Evolutionary conservation across 2,888 invertebrate species (phyloP), one percentile per base, ranked within the genome.

Genomic region (Heteropelma amictum): DNA sequence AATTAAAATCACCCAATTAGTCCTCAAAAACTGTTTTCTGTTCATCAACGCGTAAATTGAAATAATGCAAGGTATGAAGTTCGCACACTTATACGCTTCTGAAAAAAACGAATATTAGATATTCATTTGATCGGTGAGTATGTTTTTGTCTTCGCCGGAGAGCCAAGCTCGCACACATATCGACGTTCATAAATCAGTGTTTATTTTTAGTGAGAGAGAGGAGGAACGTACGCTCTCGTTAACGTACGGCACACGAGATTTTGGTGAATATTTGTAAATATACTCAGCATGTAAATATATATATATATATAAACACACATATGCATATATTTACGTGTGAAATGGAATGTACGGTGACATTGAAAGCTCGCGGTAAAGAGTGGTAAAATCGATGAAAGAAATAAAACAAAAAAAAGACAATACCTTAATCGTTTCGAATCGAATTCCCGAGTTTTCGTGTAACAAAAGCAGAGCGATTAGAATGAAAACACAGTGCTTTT

Each of bases 101-200:
- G 12, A 12, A 6, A 35, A 19, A 35, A 49, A 23, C 10, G 14
- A 35, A 6, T 28, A 47, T 40, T 19, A 79, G 72, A 58, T 63
- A 33, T 56, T 81, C 74, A 74, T 71, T 81, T 84, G 84, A 84
- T 76, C 72, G 79, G 77, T 60, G 72, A 84, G 84, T 84, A 77
- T 83, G 82, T 84, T 84, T 84, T 84, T 81, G 84, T 82, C 82
- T 82, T 77, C 54, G 58, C 72, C 76, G 79, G 77, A 77, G 77
- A 77, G 80, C 73, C 74, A 65, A 77, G 73, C 75, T 76, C 51
- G 67, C 77, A 75, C 78, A 77, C 70, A 73, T 65, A 58, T 67
- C 30, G 60, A 60, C 69, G 67, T 76, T 58, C 80, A 73, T 77
- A 79, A 79, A 79, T 80, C 83, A 81, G 82, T 83, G 83, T 84